Evolutionary conservation across 2,113 vertebrate genomes (phyloP), one percentile per base, ranked within the genome.

Genomic region (Cyprinodon variegatus): DNA sequence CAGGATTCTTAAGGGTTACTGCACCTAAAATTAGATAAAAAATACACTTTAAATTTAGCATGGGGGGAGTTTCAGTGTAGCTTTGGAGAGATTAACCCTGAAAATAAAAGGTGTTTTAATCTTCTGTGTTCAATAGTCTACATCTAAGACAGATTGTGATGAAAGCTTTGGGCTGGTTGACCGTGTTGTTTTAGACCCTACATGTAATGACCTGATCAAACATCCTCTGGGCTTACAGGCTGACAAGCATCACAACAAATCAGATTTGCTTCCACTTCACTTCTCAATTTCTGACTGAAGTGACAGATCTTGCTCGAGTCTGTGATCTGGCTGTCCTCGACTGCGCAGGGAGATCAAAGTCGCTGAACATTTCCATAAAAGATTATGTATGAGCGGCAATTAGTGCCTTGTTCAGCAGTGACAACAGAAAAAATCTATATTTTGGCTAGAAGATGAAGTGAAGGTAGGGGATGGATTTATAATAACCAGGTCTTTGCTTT

Each of bases 321-420:
- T 90, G 77, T 88, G 88, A 91, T 90, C 84, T 17, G 64, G 73
- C 89, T 85, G 86, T 90, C 84, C 83, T 79, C 74, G 37, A 59
- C 74, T 59, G 81, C 86, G 69, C 53, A 68, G 29, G 22, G 81
- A 90, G 86, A 93, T 92, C 86, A 93, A 92, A 93, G 90, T 72
- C 71, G 64, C 61, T 70, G 20, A 79, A 63, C 83, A 93, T 93
- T 90, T 88, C 74, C 90, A 91, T 87, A 84, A 83, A 82, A 92
- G 86, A 93, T 93, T 93, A 94, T 93, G 89, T 90, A 90, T 79
- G 85, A 89, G 77, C 86, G 45, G 83, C 92, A 93, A 93, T 93
- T 93, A 90, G 90, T 37, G 85, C 61, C 79, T 20, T 79, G 74
- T 68, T 86, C 64, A 38, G 64, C 72, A 74, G 86, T 76, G 89